These are phyloP conservation scores for Littorina saxatilis DNA, from an alignment of 1,140 invertebrate species.

Conservation along the genomic window DNA sequence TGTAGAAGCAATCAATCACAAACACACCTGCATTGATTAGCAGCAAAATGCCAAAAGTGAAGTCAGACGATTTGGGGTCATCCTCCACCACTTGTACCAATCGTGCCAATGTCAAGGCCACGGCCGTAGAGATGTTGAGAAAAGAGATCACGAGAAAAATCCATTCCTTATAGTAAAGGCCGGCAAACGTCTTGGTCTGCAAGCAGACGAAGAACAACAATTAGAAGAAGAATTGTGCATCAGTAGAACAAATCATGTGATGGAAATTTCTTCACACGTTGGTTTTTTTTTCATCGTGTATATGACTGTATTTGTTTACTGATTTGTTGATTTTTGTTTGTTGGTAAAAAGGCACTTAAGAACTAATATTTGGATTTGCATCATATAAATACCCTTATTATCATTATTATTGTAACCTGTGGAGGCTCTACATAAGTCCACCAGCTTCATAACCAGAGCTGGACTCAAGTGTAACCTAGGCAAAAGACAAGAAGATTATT, in stretches of 20 bases:
- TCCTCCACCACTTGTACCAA: constrained; percentile 51
- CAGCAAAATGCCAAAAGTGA: constrained; percentile 67
- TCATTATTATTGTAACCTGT: too few relatives aligned
- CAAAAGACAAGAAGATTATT: too few relatives aligned
- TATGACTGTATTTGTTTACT: background rate
- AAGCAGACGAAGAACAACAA: constrained; percentile 37
- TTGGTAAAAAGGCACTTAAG: background rate
- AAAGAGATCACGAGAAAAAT: constrained; percentile 58
- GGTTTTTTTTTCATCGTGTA: background rate
- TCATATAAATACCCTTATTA: background rate
- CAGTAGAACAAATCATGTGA: background rate
- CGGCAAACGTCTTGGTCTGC: constrained; percentile 66
- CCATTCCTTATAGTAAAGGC: constrained; percentile 60
- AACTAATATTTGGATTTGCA: background rate
- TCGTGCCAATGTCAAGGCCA: constrained; percentile 63
- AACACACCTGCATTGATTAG: constrained; percentile 65
- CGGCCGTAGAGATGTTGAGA: constrained; percentile 62
- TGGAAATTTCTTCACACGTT: background rate
- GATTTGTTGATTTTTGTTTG: too few relatives aligned
- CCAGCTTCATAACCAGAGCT: too few relatives aligned
- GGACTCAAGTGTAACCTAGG: too few relatives aligned
- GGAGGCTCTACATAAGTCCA: too few relatives aligned
- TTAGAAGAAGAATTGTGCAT: background rate
- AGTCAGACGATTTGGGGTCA: constrained; percentile 57
- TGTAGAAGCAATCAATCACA: too few relatives aligned